Conservation (phyloP, 2,888 invertebrate genomes). For the Sinohyriopsis cumingii region DNA sequence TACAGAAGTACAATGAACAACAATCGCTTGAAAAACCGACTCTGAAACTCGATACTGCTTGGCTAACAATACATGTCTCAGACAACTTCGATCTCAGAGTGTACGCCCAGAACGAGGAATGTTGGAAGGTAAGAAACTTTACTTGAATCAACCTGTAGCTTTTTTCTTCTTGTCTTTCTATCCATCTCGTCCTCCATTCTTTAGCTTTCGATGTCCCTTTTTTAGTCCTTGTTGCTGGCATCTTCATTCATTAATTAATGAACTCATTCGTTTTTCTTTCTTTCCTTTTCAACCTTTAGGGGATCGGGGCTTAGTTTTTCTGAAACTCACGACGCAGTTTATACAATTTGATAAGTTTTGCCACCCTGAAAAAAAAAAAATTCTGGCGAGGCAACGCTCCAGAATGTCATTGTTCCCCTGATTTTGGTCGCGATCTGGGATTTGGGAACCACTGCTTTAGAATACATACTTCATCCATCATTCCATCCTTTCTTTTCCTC, state of each 20-base stretch:
- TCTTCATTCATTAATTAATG: background rate
- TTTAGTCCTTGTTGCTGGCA: background rate
- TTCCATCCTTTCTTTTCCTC: too few species aligned
- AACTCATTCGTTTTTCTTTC: constrained; percentile 2
- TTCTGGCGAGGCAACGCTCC: too few species aligned
- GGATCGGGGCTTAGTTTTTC: background rate
- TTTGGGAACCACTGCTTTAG: too few species aligned
- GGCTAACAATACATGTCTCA: constrained; percentile 55
- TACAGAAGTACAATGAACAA: too few species aligned
- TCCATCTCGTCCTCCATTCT: too few species aligned
- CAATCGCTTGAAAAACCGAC: constrained; percentile 21
- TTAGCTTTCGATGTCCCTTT: too few species aligned
- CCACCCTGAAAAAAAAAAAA: too few species aligned
- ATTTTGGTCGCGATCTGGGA: too few species aligned
- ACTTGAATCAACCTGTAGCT: background rate
- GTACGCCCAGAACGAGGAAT: constrained; percentile 53
- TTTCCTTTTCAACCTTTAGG: background rate
- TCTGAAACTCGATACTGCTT: constrained; percentile 49
- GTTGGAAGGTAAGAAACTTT: constrained; percentile 47
- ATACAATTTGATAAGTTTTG: too few species aligned
- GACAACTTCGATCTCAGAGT: constrained; percentile 46
- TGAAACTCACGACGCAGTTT: background rate
- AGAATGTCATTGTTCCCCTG: too few species aligned
- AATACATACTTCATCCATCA: too few species aligned
- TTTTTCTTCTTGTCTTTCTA: too few species aligned